phyloP scores from a whole-genome alignment of 1,140 invertebrate species.

The Leptonema lineaticorne region DNA sequence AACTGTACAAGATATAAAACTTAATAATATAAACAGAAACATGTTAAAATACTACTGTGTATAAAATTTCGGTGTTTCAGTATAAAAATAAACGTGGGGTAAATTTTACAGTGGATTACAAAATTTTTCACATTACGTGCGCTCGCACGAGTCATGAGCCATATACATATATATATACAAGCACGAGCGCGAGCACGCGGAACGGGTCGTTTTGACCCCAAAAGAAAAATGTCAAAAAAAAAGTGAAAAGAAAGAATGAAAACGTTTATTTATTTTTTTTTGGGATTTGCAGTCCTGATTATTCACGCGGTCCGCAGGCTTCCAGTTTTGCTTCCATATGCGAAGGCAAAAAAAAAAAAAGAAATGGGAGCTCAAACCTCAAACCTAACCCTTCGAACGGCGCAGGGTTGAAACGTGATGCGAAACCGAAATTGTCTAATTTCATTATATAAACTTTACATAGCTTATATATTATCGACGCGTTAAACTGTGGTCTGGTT shows the following conservation, averaged over 20 bases:
- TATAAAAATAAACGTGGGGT: too few relatives aligned
- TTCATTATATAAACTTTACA: slow-evolving; percentile 25
- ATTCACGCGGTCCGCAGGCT: not conserved
- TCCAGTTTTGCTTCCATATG: slow-evolving; percentile 6
- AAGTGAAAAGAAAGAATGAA: not conserved
- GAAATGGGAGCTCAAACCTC: not conserved
- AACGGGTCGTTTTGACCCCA: not conserved
- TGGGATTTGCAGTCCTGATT: slow-evolving; percentile 21
- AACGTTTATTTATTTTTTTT: not conserved
- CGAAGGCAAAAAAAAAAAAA: not conserved
- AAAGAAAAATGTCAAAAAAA: not conserved
- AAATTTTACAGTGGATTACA: not conserved
- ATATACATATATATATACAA: too few relatives aligned
- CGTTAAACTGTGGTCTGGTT: not conserved
- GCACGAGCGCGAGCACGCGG: not conserved
- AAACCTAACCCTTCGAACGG: slow-evolving; percentile 1
- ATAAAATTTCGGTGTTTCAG: too few relatives aligned
- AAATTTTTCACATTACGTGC: not conserved
- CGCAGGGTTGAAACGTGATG: slow-evolving; percentile 10
- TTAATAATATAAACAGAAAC: too few relatives aligned
- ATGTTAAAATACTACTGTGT: too few relatives aligned
- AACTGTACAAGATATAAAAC: too few relatives aligned
- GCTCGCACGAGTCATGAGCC: not conserved
- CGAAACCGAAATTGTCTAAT: slow-evolving; percentile 21
- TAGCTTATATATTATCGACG: slow-evolving; percentile 17